Evolutionary conservation across 2,797 vertebrate species (phyloP), one percentile per base, ranked within the genome.

Genomic region (Harpagifer antarcticus): DNA sequence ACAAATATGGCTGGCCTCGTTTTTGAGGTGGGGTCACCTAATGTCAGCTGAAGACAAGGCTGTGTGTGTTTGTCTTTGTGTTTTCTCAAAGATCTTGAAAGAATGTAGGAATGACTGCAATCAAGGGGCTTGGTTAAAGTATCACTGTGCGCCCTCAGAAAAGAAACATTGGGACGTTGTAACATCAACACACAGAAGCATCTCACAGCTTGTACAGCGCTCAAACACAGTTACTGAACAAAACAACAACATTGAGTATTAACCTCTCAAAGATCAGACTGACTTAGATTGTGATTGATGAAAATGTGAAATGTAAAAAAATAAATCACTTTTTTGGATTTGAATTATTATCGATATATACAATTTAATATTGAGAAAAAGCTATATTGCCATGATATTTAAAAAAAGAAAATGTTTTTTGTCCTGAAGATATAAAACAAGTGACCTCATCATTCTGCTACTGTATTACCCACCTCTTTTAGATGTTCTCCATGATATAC

Each of bases 1-100:
- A 57, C 82, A 85, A 87, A 86, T 69, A 86, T 45, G 19, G 48
- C 58, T 75, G 52, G 63, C 60, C 60, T 84, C 2, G 3, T 80
- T 59, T 80, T 61, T 55, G 44, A 79, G 48, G 17, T 20, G 4
- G 7, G 71, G 67, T 82, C 57, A 78, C 45, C 40, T 31, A 13
- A 63, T 76, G 37, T 84, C 42, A 63, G 65, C 48, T 44, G 45
- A 79, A 74, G 75, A 85, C 70, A 19, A 79, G 76, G 19, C 57
- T n/a, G 17, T 50, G 9, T 76, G 59, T 73, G 61, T 76, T 20
- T 57, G 44, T 14, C n/a, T 66, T 20, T 37, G 37, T 45, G 48
- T 13, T 55, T 79, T 53, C n/a, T 45, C 53, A 10, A 14, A 44
- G 54, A 15, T 61, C 19, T 16, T 54, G n/a, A 67, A 61, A 79